Evolutionary conservation across 2,888 invertebrate genomes (phyloP), one percentile per base, ranked within the genome.

Genomic region (Microdon myrmicae): DNA sequence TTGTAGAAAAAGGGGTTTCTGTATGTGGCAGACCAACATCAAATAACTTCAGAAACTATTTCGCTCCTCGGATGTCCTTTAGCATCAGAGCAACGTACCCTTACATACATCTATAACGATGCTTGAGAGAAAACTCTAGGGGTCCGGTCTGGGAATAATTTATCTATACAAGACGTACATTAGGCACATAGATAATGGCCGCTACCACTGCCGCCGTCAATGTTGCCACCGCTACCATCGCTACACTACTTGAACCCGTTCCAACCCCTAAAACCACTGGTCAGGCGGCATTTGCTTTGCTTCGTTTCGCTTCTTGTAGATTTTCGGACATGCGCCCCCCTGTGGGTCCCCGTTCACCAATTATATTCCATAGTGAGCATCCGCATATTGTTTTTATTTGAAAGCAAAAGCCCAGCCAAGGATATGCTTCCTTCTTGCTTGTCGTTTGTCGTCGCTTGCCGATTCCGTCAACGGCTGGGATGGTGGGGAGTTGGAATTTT

Each of bases 31-130:
- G 53, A 64, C 64, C 64, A 64, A 64, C 64, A 64, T 64, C 64
- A 64, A 64, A 64, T 64, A 64, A 64, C 64, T 64, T 64, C 64
- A 64, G 64, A 64, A 64, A 64, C 64, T 64, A 64, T 64, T 64
- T 64, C 64, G 64, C 64, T 64, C 37, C 58, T 64, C 64, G 51
- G 58, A 58, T 64, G 64, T 64, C 64, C 64, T 64, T 64, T 58
- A 51, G 37, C 51, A 64, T 61, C 41, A 41, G 32, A 47, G 19
- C n/a, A n/a, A 51, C 28, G 49, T 28, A 41, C 25, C 43, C 56
- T 22, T 13, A 39, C 22, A n/a, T n/a, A n/a, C n/a, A 39, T 20
- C 9, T 22, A 37, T 14, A 29, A 6, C 37, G 22, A 20, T 12
- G 32, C 13, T 38, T 20, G 26, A 25, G 39, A 25, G 10, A 37